Evolutionary conservation across 2,113 vertebrate genomes (phyloP).

Genomic region (Zosterops japonicus): DNA sequence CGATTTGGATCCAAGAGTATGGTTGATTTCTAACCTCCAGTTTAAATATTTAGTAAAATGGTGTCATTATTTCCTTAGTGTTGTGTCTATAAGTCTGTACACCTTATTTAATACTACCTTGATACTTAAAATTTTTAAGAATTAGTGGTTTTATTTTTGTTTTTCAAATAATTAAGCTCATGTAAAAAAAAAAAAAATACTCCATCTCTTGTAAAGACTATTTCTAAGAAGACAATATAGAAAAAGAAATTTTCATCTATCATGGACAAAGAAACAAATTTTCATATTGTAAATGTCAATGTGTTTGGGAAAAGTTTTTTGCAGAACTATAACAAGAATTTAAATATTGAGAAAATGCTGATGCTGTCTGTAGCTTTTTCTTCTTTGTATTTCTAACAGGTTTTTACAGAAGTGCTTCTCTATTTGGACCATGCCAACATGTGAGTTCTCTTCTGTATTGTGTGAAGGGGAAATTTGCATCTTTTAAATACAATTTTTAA

Average conservation of each 20-base stretch:
- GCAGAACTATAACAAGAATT: background rate
- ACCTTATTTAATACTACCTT: background rate
- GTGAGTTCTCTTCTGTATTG: background rate
- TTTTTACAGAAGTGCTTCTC: background rate
- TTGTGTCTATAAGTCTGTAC: background rate
- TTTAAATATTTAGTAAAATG: background rate
- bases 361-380: background rate
- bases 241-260: background rate
- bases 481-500: constrained; percentile 62
- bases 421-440: background rate
- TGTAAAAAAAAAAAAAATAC: background rate
- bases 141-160: background rate
- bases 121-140: background rate
- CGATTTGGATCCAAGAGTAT: background rate
- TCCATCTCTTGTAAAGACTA: background rate
- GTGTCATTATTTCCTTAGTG: background rate
- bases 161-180: background rate
- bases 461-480: constrained; percentile 31
- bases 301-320: background rate
- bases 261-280: background rate
- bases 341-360: background rate
- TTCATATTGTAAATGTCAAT: background rate
- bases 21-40: background rate
- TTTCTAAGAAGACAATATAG: background rate
- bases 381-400: background rate